A percentile compares a stretch with the other conserved stretches of the same genome.
phyloP scores from a whole-genome alignment of 2,113 vertebrate species.

The Carassius carassius region DNA sequence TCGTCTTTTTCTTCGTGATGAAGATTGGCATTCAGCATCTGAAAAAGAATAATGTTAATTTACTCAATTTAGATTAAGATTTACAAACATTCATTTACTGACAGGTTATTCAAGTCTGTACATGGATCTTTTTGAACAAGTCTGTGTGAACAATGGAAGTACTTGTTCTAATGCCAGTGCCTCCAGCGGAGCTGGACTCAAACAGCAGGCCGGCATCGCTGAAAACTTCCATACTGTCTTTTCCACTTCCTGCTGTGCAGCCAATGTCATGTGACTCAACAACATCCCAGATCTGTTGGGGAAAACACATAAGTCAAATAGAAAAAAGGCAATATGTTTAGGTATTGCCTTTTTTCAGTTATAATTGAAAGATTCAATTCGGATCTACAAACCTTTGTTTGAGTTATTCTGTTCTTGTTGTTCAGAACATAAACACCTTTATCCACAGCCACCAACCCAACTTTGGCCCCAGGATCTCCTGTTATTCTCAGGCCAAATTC shows the following conservation, averaged over 20 bases:
- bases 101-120: background rate
- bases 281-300: conserved; percentile 76
- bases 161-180: background rate
- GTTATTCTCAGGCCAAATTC: conserved; percentile 56
- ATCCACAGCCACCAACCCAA: conserved; percentile 71
- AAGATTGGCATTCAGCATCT: conserved; percentile 68
- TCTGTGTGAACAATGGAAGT: background rate
- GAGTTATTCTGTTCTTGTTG: conserved; percentile 68
- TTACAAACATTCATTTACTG: background rate
- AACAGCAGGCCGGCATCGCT: conserved; percentile 63
- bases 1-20: conserved; percentile 52
- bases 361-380: background rate
- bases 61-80: background rate
- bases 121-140: background rate
- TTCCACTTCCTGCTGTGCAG: conserved; percentile 79
- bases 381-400: conserved; percentile 65
- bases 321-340: background rate
- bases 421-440: conserved; percentile 70
- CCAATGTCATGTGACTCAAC: conserved; percentile 76
- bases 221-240: conserved; percentile 63
- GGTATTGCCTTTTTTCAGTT: background rate
- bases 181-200: conserved; percentile 21
- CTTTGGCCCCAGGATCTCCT: conserved; percentile 67
- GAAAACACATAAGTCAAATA: background rate
- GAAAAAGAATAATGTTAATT: background rate